These are phyloP conservation scores for Meloe dianella DNA, from an alignment of 2,888 invertebrate genomes.

Conservation along the genomic window DNA sequence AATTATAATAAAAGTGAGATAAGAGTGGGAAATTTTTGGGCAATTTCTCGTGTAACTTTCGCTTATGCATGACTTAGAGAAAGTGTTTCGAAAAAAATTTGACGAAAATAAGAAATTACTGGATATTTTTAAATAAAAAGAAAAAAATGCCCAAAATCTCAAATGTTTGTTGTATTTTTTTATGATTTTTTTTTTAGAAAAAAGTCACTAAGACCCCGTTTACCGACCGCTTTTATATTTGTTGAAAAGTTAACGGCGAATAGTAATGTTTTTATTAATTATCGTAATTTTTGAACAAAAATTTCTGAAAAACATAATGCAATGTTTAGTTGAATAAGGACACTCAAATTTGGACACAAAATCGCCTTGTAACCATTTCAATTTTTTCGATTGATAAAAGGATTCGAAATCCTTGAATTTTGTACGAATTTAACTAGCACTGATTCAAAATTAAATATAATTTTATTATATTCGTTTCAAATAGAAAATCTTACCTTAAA, in stretches of 20 bases:
- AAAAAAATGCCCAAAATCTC: too few species aligned
- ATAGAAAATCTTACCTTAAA: constrained; percentile 2
- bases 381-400: background rate
- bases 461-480: background rate
- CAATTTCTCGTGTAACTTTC: constrained; percentile 35
- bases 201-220: too few species aligned
- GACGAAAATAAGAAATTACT: constrained; percentile 14
- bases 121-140: background rate
- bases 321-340: background rate
- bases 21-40: constrained; percentile 35
- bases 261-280: too few species aligned
- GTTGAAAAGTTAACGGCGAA: too few species aligned
- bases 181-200: too few species aligned
- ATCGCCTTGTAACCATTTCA: background rate
- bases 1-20: constrained; percentile 14
- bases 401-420: background rate
- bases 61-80: constrained; percentile 35
- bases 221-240: too few species aligned
- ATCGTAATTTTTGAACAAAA: too few species aligned
- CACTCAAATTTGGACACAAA: background rate
- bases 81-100: constrained; percentile 24
- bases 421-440: background rate
- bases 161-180: too few species aligned
- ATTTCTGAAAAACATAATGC: too few species aligned
- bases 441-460: constrained; percentile 1